Percentiles rank a stretch among this genome's conserved stretches.
These are phyloP conservation scores for Nineta flava DNA, from an alignment of 2,888 invertebrate species.

Conservation along the genomic window DNA sequence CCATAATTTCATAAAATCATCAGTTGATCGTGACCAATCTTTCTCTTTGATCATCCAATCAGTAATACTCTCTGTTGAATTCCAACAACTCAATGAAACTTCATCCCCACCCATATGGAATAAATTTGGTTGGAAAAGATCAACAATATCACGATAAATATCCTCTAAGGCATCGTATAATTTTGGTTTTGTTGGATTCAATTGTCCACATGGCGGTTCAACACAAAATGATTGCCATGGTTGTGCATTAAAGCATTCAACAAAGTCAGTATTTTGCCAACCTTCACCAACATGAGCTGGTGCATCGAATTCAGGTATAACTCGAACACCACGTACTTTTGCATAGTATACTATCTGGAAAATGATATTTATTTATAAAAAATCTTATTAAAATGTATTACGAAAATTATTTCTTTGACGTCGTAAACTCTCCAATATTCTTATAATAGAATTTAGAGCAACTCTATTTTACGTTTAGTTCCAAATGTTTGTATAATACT, in stretches of 20 bases:
- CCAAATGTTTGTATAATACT: too few relatives aligned
- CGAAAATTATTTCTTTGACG: too few relatives aligned
- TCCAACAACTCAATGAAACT: conserved; percentile 53
- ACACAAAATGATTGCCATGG: conserved; percentile 58
- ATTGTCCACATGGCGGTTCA: conserved; percentile 74
- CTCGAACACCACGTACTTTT: conserved; percentile 59
- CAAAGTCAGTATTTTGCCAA: conserved; percentile 56
- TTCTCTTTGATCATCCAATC: conserved; percentile 45
- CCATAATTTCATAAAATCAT: conserved; percentile 53
- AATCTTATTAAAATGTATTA: too few relatives aligned
- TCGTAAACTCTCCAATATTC: too few relatives aligned
- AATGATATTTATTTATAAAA: too few relatives aligned
- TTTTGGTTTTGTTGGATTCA: conserved; percentile 54
- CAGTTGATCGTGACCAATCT: conserved; percentile 35
- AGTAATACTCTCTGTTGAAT: conserved; percentile 46
- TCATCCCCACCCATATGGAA: conserved; percentile 88
- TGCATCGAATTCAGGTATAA: conserved; percentile 84
- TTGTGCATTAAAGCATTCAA: conserved; percentile 55
- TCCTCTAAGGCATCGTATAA: conserved; percentile 52
- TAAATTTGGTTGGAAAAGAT: conserved; percentile 52
- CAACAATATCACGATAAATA: conserved; percentile 61
- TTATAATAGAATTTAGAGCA: too few relatives aligned
- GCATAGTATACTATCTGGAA: conserved; percentile 45
- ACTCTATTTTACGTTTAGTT: too few relatives aligned
- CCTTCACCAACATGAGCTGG: conserved; percentile 83